Evolutionary conservation across 2,797 vertebrate species (phyloP).

Genomic region (Chelmon rostratus): DNA sequence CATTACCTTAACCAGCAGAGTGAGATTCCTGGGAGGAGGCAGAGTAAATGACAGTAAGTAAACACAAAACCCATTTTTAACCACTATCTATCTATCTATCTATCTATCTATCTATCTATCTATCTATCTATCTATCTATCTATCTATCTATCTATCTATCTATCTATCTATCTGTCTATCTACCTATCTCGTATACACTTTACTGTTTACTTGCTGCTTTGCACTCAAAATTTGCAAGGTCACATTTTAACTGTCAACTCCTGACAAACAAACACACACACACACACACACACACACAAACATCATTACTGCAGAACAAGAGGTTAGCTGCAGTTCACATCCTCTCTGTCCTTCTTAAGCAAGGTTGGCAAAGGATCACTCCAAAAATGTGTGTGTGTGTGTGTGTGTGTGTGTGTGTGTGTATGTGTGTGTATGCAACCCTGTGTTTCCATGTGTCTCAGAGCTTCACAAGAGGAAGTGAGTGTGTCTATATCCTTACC

Average conservation of each 20-base stretch:
- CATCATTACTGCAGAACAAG: conserved; percentile 20
- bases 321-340: conserved; percentile 45
- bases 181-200: neutral
- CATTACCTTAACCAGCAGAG: conserved; percentile 54
- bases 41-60: neutral
- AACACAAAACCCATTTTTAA: neutral
- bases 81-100: conserved; percentile 9
- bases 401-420: neutral
- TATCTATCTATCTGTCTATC: no score
- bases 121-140: conserved; percentile 1
- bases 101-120: conserved; percentile 5
- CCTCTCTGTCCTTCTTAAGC: conserved; percentile 34
- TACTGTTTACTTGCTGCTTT: neutral
- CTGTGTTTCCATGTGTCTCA: neutral
- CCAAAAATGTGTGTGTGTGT: conserved; percentile 8
- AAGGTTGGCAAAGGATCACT: conserved; percentile 41
- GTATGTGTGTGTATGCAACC: neutral
- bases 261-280: conserved; percentile 18
- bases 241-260: conserved; percentile 25
- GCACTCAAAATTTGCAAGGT: neutral
- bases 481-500: neutral
- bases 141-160: neutral
- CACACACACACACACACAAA: neutral
- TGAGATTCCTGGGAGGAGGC: conserved; percentile 9
- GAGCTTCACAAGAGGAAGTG: neutral